Conservation (phyloP, 2,888 invertebrate species). For the Coenonympha glycerion region DNA sequence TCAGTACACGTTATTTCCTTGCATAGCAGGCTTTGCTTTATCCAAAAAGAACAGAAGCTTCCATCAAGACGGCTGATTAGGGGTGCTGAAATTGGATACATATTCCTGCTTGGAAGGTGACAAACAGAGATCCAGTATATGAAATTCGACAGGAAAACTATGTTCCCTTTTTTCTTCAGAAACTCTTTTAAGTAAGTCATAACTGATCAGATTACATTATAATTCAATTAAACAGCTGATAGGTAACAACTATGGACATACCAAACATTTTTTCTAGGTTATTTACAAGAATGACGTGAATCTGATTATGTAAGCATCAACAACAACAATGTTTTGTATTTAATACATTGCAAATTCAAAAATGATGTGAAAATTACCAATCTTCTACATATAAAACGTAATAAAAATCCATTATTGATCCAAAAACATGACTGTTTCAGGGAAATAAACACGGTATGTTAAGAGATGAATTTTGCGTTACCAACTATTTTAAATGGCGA, state of each 20-base stretch:
- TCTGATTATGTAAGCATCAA: conserved; percentile 66
- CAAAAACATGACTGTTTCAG: not conserved
- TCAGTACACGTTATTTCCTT: no score
- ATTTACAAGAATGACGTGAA: conserved; percentile 56
- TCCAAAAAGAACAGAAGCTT: no score
- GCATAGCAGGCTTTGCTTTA: no score
- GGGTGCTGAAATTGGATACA: no score
- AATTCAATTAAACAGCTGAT: conserved; percentile 12
- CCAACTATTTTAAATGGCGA: not conserved
- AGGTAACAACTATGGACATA: conserved; percentile 22
- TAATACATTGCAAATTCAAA: not conserved
- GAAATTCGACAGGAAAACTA: no score
- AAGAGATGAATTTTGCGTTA: not conserved
- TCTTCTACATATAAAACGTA: not conserved
- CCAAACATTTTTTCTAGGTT: conserved; percentile 47
- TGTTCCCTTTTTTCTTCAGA: no score
- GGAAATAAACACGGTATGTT: not conserved
- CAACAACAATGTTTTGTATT: conserved; percentile 39
- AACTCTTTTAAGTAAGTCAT: not conserved
- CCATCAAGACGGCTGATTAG: no score
- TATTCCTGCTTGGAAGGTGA: no score
- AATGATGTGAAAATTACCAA: not conserved
- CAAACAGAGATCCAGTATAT: no score
- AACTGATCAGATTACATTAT: not conserved
- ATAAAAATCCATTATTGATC: not conserved